phyloP scores from a whole-genome alignment of 2,797 vertebrate genomes.

The Manis javanica region DNA sequence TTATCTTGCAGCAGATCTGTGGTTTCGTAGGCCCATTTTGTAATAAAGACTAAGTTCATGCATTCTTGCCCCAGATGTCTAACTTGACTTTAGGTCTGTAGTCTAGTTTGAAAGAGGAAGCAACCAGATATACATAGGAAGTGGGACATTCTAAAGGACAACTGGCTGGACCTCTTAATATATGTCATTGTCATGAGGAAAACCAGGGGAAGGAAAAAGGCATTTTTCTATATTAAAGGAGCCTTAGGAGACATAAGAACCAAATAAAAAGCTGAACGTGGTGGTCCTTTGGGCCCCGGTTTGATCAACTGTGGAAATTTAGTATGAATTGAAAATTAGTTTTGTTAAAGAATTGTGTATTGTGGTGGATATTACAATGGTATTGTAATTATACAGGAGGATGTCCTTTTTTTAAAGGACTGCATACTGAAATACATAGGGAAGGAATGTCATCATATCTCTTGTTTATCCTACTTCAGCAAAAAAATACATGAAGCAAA shows the following conservation, averaged over 20 bases:
- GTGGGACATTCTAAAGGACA: neutral
- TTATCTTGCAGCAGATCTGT: neutral
- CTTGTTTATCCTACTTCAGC: neutral
- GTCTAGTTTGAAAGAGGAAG: conserved; percentile 13
- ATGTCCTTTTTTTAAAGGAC: neutral
- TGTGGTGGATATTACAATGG: neutral
- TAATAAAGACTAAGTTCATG: neutral
- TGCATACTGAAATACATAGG: neutral
- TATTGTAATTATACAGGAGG: conserved; percentile 3
- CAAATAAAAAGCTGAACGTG: conserved; percentile 14
- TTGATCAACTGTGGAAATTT: conserved; percentile 10
- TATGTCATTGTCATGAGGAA: neutral
- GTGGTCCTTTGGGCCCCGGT: neutral
- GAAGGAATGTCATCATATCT: neutral
- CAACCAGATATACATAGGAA: neutral
- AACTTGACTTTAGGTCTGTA: neutral
- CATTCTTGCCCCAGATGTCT: neutral
- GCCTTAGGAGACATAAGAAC: neutral
- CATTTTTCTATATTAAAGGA: conserved; percentile 2
- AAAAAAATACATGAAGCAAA: neutral
- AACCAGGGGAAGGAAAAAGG: neutral
- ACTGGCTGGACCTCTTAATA: neutral
- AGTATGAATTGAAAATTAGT: neutral
- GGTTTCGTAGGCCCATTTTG: neutral
- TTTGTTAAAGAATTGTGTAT: neutral